Evolutionary conservation across 2,888 invertebrate species (phyloP).

Genomic region (Omphaloscelis lunosa): DNA sequence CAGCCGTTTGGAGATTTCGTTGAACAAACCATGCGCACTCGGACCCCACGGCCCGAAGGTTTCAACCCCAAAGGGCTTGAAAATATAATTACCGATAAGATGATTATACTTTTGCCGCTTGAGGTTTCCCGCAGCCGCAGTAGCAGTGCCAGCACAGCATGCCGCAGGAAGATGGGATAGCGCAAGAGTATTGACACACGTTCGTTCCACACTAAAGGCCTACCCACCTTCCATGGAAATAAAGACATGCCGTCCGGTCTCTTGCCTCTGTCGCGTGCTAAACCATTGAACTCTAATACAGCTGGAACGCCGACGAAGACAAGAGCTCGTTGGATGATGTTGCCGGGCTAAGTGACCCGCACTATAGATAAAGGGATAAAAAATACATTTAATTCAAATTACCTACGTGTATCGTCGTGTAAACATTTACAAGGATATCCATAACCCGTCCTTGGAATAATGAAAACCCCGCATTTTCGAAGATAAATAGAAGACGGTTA

Average conservation of each 20-base stretch:
- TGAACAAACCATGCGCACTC: background rate
- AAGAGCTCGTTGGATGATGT: too few relatives aligned
- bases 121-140: background rate
- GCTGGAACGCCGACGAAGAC: too few relatives aligned
- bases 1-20: background rate
- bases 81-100: background rate
- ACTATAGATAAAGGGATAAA: background rate
- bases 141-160: background rate
- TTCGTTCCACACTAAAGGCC: background rate
- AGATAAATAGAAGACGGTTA: slow-evolving; percentile 17
- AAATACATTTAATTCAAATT: slow-evolving; percentile 8
- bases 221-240: background rate
- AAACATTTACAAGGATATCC: slow-evolving; percentile 13
- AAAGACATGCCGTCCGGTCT: background rate
- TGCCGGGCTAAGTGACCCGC: background rate
- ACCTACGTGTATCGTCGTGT: slow-evolving; percentile 2
- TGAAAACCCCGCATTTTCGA: slow-evolving; percentile 12
- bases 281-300: too few relatives aligned
- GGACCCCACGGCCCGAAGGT: background rate
- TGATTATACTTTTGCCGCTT: background rate
- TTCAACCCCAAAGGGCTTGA: too few relatives aligned
- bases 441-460: slow-evolving; percentile 1
- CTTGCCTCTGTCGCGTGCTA: background rate
- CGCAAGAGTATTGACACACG: background rate
- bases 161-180: background rate